phyloP scores from a whole-genome alignment of 2,113 vertebrate species.

The Hydrolagus affinis region DNA sequence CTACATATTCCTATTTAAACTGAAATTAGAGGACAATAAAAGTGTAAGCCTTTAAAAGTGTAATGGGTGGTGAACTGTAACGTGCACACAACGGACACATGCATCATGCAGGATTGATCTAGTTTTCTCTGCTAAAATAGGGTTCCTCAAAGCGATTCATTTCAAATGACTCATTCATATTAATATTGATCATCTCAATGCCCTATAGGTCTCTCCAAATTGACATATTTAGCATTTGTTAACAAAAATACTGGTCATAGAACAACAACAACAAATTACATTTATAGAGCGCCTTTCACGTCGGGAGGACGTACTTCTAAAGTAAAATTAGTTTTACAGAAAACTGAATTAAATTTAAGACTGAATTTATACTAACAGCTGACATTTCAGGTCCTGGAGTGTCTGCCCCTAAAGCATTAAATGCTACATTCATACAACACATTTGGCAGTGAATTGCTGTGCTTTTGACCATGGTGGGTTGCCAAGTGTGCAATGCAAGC shows the following conservation, averaged over 20 bases:
- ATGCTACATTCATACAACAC: too few relatives aligned
- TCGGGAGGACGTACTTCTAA: too few relatives aligned
- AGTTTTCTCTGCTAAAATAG: background rate
- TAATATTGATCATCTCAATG: background rate
- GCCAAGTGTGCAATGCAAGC: too few relatives aligned
- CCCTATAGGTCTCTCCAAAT: background rate
- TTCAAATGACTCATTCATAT: background rate
- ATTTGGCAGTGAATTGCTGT: too few relatives aligned
- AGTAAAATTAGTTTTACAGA: too few relatives aligned
- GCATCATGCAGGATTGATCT: conserved; percentile 34
- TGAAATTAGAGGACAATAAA: conserved; percentile 42
- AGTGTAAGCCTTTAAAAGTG: background rate
- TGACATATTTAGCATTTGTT: background rate
- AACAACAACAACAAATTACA: too few relatives aligned
- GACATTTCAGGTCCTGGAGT: too few relatives aligned
- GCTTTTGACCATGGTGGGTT: too few relatives aligned
- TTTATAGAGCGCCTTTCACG: too few relatives aligned
- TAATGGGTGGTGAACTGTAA: conserved; percentile 34
- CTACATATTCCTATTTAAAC: conserved; percentile 41
- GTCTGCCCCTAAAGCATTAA: too few relatives aligned
- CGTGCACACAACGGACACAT: background rate
- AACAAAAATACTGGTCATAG: background rate
- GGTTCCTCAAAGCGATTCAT: background rate
- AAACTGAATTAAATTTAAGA: too few relatives aligned
- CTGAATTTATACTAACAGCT: too few relatives aligned